phyloP scores from a whole-genome alignment of 2,888 invertebrate genomes.

The Thelaira solivaga region DNA sequence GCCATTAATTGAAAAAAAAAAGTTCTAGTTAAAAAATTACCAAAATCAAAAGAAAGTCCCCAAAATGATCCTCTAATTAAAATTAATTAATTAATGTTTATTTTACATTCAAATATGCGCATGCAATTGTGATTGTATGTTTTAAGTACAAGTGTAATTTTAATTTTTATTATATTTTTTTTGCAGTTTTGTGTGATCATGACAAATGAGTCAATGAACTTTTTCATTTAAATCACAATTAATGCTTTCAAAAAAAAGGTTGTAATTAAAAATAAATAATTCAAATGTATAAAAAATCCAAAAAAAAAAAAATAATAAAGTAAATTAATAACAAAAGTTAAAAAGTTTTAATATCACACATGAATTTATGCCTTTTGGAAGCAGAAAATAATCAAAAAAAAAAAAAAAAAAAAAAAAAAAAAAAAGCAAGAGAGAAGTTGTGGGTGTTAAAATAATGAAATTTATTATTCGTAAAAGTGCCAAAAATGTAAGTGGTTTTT shows the following conservation, averaged over 20 bases:
- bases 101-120: too few relatives aligned
- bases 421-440: too few relatives aligned
- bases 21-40: not conserved
- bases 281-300: constrained; percentile 63
- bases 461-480: constrained; percentile 60
- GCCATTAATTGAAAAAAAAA: not conserved
- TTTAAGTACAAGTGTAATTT: too few relatives aligned
- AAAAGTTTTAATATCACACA: constrained; percentile 47
- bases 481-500: constrained; percentile 58
- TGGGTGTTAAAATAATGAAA: constrained; percentile 60
- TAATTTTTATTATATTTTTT: constrained; percentile 3
- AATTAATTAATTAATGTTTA: too few relatives aligned
- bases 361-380: constrained; percentile 49
- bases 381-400: too few relatives aligned
- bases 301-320: constrained; percentile 12
- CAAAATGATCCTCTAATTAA: too few relatives aligned
- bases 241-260: constrained; percentile 50
- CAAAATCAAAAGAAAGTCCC: too few relatives aligned
- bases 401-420: too few relatives aligned
- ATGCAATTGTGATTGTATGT: too few relatives aligned
- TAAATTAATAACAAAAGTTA: constrained; percentile 45
- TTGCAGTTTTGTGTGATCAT: constrained; percentile 6
- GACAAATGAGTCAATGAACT: constrained; percentile 49
- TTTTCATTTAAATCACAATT: constrained; percentile 53
- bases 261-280: constrained; percentile 50